phyloP scores from a whole-genome alignment of 2,888 invertebrate species.

The Orchesellides sinensis region DNA sequence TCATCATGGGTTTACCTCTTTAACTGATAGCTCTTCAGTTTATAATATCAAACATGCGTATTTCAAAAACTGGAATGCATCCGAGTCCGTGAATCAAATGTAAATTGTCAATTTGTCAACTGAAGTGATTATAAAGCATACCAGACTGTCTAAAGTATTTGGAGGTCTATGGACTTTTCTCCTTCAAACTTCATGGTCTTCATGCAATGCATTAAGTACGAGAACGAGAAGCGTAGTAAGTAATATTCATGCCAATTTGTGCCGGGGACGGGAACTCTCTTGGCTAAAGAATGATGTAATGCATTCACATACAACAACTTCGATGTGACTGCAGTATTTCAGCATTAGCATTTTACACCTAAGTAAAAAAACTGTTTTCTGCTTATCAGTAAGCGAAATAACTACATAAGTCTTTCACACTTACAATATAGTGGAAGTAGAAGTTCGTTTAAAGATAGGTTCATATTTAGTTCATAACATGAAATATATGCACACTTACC shows the following conservation, averaged over 20 bases:
- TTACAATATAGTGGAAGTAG: no score
- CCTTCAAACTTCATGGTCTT: slow-evolving; percentile 31
- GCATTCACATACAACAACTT: no score
- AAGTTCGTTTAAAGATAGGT: no score
- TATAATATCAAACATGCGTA: no score
- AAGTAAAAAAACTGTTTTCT: background rate
- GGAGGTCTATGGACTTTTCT: slow-evolving; percentile 53
- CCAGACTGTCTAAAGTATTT: slow-evolving; percentile 7
- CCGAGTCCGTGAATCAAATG: slow-evolving; percentile 36
- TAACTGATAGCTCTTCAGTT: background rate
- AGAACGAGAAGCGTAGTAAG: slow-evolving; percentile 24
- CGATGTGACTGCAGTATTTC: background rate
- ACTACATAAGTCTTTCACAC: background rate
- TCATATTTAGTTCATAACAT: no score
- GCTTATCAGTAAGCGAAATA: no score
- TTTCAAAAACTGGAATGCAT: no score
- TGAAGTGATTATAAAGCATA: slow-evolving; percentile 31
- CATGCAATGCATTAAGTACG: background rate
- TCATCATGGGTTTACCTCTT: background rate
- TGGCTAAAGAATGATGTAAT: background rate
- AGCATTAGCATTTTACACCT: background rate
- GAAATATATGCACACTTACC: no score
- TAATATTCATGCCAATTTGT: slow-evolving; percentile 62
- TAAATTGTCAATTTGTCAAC: slow-evolving; percentile 55
- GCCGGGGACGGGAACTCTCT: slow-evolving; percentile 14